Evolutionary conservation across 2,888 invertebrate genomes (phyloP).

Genomic region (Empis livida): DNA sequence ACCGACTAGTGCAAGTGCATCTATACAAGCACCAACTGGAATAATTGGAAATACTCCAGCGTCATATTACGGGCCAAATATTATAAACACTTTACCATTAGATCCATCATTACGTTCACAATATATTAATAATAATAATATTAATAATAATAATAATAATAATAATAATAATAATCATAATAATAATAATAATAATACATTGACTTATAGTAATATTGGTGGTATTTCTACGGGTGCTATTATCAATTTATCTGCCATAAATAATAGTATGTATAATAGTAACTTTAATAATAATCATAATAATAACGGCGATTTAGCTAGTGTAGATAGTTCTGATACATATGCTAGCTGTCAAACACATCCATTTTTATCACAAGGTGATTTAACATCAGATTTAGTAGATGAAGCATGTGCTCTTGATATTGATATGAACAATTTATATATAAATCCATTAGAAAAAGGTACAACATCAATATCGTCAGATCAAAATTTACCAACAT

Average conservation of each 20-base stretch:
- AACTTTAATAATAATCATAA: slow-evolving; percentile 32
- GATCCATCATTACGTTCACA: slow-evolving; percentile 28
- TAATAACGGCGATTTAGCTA: slow-evolving; percentile 41
- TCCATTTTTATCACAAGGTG: slow-evolving; percentile 79
- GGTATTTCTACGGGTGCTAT: slow-evolving; percentile 11
- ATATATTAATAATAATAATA: slow-evolving; percentile 18
- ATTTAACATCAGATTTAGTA: slow-evolving; percentile 46
- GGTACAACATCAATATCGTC: slow-evolving; percentile 2
- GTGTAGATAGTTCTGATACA: slow-evolving; percentile 74
- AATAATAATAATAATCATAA: too few relatives aligned
- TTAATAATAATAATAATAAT: slow-evolving; percentile 22
- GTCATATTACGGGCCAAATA: slow-evolving; percentile 32
- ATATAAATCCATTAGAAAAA: slow-evolving; percentile 76
- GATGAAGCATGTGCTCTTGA: slow-evolving; percentile 33
- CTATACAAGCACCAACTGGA: slow-evolving; percentile 9
- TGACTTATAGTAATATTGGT: slow-evolving; percentile 2
- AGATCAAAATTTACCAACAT: slow-evolving; percentile 14
- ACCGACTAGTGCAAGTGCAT: slow-evolving; percentile 6
- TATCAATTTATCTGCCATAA: background rate
- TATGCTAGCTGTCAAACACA: slow-evolving; percentile 95
- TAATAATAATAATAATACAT: too few relatives aligned
- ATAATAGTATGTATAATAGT: slow-evolving; percentile 9
- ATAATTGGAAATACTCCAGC: slow-evolving; percentile 15
- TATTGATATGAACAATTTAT: slow-evolving; percentile 66
- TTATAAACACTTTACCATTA: slow-evolving; percentile 32